Base-by-base conservation (phyloP, 1,140 invertebrate species). In the Chironomus tepperi region DNA sequence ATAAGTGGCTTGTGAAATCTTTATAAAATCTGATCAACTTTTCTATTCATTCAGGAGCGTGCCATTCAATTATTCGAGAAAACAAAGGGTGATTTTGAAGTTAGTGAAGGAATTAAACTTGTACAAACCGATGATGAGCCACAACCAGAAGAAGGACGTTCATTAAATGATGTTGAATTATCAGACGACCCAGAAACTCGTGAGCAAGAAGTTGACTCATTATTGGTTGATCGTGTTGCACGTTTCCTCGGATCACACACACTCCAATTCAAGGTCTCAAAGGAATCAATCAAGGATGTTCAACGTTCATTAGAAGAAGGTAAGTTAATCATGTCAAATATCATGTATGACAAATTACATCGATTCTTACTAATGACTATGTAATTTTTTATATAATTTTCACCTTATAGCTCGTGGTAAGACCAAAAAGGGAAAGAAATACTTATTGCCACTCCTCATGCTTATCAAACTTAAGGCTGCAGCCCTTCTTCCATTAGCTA, bases 391-490 rank as follows among this genome's bases (percentile, higher is more conserved):
- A 73, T 73, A 43, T 75, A 42, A 64, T 73, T 67, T 73, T 65
- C 21, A 64, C 73, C 15, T 73, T 18, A 65, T 21, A 74, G 67
- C 18, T 47, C 42, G 72, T 73, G 64, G 89, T 57, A 90, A 90
- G 78, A 88, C 86, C 85, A 92, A 91, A 85, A 86, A 88, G 83
- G 86, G 86, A 83, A 84, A 87, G 79, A 91, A 91, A 86, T 88
- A 90, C 80, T 86, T 93, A 76, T 79, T 91, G 77, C 89, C 91
- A 21, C 84, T 93, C 74, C 83, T 93, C 42, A 85, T 92, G 75
- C 85, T 93, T 67, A 83, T 92, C 79, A 91, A 92, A 80, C 80
- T 93, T 80, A 94, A 94, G 84, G 90, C 91, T 75, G 90, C 89
- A 74, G 88, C 89, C 18, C 85, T 93, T 34, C 88, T 92, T 77